Base-by-base conservation (phyloP, 2,797 vertebrate species). In the Kryptopterus vitreolus region DNA sequence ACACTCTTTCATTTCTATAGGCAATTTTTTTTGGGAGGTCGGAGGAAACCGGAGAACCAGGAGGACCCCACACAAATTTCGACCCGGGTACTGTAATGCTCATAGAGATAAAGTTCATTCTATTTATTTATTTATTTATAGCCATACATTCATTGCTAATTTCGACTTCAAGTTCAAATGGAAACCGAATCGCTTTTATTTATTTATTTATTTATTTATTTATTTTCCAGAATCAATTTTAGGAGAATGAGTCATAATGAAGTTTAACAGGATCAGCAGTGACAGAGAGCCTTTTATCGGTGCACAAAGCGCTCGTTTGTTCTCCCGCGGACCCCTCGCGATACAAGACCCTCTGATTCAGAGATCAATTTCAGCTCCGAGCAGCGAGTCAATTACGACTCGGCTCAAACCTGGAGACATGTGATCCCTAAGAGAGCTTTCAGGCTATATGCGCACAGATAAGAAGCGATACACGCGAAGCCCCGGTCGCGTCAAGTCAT, bases 281-380 rank as follows among this genome's bases (percentile, higher is more conserved):
- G 76, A 81, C 76, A 84, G 58, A 59, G 69, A 88, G 88, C 88
- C 88, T 85, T 83, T 88, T 65, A 88, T 90, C 86, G 80, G 86
- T 86, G 82, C 83, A 93, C 90, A 92, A 92, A 91, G 89, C 88
- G 66, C 83, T 46, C 86, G 90, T 89, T 92, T 90, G 92, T 86
- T 86, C 74, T 62, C 59, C n/a, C 7, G 13, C 33, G 63, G 75
- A 77, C 80, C 80, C 76, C 75, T 76, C 5, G 12, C 12, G 74
- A 62, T 76, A 77, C 24, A 77, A 77, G 76, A 77, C 50, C 48
- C 62, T 66, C 62, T 66, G 76, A 77, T 66, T 55, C 76, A 77
- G 61, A 77, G 76, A 66, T 77, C 50, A 43, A 58, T 74, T 74
- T 58, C 71, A 58, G 71, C 71, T 24, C 33, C 24, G 71, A 77